Base-by-base conservation (phyloP, 2,113 vertebrate species). In the Ascaphus truei region DNA sequence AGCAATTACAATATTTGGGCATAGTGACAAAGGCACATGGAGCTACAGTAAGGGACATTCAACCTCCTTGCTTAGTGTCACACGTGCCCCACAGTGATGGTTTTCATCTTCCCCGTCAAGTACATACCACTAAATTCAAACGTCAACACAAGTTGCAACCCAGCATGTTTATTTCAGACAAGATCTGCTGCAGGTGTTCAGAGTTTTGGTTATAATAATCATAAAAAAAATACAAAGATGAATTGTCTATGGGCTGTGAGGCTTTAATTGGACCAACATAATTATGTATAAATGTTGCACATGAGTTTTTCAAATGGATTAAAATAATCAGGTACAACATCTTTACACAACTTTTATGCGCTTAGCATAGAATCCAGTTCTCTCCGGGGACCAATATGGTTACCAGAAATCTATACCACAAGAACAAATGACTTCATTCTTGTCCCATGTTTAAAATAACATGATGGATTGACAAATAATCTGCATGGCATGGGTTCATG, bases 401-500 rank as follows among this genome's bases (percentile, higher is more conserved):
- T 48, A 51, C 66, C 58, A 60, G 56, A 60, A 58, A 60, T 43
- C 16, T 33, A 67, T 41, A 60, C 25, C 30, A 61, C 56, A 61
- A 71, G n/a, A 71, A 60, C 31, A 69, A 39, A 30, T 39, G n/a
- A 41, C 67, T 30, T 39, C 29, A 61, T 61, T 52, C 45, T 52
- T 61, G 45, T 27, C 56, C 45, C 67, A 71, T 71, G 67, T 71
- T 71, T 25, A 71, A 71, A 71, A 71, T 71, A 61, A 71, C 67
- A 71, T 61, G 67, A 68, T 50, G 43, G 31, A 71, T 25, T 51
- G 56, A 68, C 39, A 48, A 37, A 29, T 29, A 41, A 50, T 41
- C 55, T 68, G 55, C 66, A 68, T 50, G 39, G 57, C 45, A 61
- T 52, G 25, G 43, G 45, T 51, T 25, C 41, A 52, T 41, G 53